Conservation (phyloP, 1,140 invertebrate species). For the Leucophenga varia region DNA sequence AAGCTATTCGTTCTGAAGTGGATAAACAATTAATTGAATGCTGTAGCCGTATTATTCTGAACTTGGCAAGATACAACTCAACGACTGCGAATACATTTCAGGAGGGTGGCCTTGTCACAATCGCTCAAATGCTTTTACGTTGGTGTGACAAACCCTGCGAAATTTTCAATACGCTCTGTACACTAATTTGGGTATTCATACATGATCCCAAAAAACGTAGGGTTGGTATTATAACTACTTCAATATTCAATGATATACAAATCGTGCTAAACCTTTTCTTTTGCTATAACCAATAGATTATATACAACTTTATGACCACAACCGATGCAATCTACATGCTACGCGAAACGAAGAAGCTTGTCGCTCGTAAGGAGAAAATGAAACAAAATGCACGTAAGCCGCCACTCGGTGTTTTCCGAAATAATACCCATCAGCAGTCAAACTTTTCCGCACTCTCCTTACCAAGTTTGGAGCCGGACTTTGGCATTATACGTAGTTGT, state of each 20-base stretch:
- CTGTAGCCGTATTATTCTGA: slow-evolving; percentile 53
- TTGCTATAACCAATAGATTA: slow-evolving; percentile 45
- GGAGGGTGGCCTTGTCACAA: slow-evolving; percentile 44
- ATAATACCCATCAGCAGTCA: slow-evolving; percentile 9
- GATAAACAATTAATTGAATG: slow-evolving; percentile 54
- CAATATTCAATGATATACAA: background rate
- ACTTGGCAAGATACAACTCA: slow-evolving; percentile 50
- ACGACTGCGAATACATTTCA: slow-evolving; percentile 46
- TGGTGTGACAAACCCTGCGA: slow-evolving; percentile 66
- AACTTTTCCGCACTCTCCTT: slow-evolving; percentile 28
- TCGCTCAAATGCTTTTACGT: slow-evolving; percentile 60
- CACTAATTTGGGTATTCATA: slow-evolving; percentile 66
- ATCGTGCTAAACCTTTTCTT: background rate
- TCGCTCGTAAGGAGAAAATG: slow-evolving; percentile 54
- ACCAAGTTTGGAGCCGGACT: slow-evolving; percentile 48
- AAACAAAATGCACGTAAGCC: slow-evolving; percentile 46
- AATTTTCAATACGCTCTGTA: slow-evolving; percentile 64
- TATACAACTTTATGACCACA: slow-evolving; percentile 48
- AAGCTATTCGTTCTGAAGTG: slow-evolving; percentile 54
- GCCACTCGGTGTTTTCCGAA: slow-evolving; percentile 9
- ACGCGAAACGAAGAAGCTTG: slow-evolving; percentile 51
- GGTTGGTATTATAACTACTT: slow-evolving; percentile 55
- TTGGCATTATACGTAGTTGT: slow-evolving; percentile 40
- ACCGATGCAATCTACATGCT: slow-evolving; percentile 50
- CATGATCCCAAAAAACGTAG: slow-evolving; percentile 60